These are phyloP conservation scores for Cryptus armator DNA, from an alignment of 2,888 invertebrate genomes.

Conservation along the genomic window DNA sequence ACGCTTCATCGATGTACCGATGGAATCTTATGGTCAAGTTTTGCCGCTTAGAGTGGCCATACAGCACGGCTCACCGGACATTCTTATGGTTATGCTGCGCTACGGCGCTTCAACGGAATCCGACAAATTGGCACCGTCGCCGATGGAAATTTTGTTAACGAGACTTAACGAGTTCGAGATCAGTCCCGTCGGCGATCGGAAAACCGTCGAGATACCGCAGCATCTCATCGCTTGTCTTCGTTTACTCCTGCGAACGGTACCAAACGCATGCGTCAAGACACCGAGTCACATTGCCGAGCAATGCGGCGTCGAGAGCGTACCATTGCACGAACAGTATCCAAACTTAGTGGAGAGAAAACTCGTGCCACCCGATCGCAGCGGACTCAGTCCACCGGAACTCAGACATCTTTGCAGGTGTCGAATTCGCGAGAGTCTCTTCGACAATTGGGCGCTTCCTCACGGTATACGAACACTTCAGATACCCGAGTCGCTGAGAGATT, in stretches of 20 bases:
- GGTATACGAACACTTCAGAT: conserved; percentile 90
- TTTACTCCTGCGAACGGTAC: conserved; percentile 89
- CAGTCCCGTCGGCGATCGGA: conserved; percentile 84
- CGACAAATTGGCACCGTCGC: conserved; percentile 88
- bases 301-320: conserved; percentile 79
- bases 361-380: conserved; percentile 88
- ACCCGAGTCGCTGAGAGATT: conserved; percentile 89
- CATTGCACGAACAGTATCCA: conserved; percentile 83
- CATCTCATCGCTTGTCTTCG: conserved; percentile 90
- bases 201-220: conserved; percentile 87
- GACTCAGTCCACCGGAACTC: conserved; percentile 89
- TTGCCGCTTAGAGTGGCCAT: conserved; percentile 91
- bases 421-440: conserved; percentile 89
- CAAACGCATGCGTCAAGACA: conserved; percentile 85
- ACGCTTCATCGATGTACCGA: conserved; percentile 92
- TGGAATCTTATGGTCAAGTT: conserved; percentile 92
- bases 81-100: conserved; percentile 89
- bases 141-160: conserved; percentile 89
- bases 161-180: conserved; percentile 87
- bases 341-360: conserved; percentile 87
- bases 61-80: conserved; percentile 91
- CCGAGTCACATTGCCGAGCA: conserved; percentile 80
- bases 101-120: conserved; percentile 86
- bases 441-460: conserved; percentile 90
- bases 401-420: conserved; percentile 92